These are phyloP conservation scores for Trichonephila inaurata DNA, from an alignment of 1,140 invertebrate species.

Conservation along the genomic window DNA sequence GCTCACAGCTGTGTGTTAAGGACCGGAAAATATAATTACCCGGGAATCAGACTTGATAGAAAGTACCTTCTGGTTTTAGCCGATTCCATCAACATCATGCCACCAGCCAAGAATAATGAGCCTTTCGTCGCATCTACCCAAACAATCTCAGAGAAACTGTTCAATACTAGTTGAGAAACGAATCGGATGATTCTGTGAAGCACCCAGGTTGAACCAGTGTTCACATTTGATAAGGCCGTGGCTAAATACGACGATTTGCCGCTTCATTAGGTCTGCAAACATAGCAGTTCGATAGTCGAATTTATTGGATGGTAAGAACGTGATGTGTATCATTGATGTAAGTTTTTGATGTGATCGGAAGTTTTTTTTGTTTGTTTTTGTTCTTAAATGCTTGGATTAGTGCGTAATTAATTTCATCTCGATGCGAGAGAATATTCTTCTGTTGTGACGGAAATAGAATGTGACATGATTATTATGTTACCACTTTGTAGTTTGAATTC, in stretches of 20 bases:
- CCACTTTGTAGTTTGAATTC: too few species aligned
- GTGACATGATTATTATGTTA: too few species aligned
- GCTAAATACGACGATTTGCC: background rate
- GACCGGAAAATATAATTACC: conserved; percentile 6
- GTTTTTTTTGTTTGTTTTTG: background rate
- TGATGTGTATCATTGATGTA: too few species aligned
- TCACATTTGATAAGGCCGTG: conserved; percentile 19
- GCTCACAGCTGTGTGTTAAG: background rate
- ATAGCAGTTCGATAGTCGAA: background rate
- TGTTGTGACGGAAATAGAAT: too few species aligned
- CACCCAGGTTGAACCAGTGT: background rate
- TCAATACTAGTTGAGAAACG: background rate
- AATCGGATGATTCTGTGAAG: background rate
- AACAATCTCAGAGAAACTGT: conserved; percentile 17
- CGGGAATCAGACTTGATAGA: background rate
- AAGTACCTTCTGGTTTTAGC: background rate
- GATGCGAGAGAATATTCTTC: too few species aligned
- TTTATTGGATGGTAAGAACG: background rate
- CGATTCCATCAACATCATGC: conserved; percentile 6
- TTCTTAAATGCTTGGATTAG: background rate
- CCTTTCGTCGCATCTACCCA: background rate
- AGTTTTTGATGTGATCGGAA: background rate
- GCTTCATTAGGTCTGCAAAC: conserved; percentile 27
- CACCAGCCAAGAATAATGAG: conserved; percentile 31
- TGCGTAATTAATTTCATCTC: too few species aligned